These are phyloP conservation scores for Drosophila helvetica DNA, from an alignment of 2,888 invertebrate genomes.

Conservation along the genomic window DNA sequence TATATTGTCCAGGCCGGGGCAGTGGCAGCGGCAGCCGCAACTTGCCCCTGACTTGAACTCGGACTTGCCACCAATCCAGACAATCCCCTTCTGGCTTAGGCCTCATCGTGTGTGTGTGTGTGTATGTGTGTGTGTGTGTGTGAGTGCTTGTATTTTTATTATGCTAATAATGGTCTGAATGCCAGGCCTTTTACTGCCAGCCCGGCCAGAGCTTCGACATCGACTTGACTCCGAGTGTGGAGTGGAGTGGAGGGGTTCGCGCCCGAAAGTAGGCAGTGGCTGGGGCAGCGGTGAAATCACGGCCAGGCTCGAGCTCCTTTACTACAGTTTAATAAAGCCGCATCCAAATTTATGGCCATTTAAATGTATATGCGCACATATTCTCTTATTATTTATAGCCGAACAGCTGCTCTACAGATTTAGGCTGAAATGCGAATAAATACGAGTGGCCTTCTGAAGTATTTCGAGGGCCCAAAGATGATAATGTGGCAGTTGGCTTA, in stretches of 20 bases:
- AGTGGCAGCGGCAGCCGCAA: too few species aligned
- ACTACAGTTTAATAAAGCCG: slow-evolving; percentile 73
- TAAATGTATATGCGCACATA: slow-evolving; percentile 58
- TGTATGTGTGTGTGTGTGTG: slow-evolving; percentile 12
- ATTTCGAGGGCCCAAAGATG: slow-evolving; percentile 48
- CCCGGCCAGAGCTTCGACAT: slow-evolving; percentile 17
- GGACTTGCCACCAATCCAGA: slow-evolving; percentile 20
- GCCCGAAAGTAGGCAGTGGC: slow-evolving; percentile 77
- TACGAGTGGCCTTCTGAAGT: slow-evolving; percentile 49
- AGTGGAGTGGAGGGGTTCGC: slow-evolving; percentile 29
- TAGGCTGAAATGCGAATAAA: slow-evolving; percentile 38
- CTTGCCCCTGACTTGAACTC: slow-evolving; percentile 36
- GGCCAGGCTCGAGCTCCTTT: slow-evolving; percentile 50
- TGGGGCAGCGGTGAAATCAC: slow-evolving; percentile 24
- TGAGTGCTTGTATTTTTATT: slow-evolving; percentile 79
- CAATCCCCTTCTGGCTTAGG: slow-evolving; percentile 30
- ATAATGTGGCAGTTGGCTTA: slow-evolving; percentile 9
- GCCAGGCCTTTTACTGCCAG: slow-evolving; percentile 49
- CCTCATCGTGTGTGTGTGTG: slow-evolving; percentile 23
- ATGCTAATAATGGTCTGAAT: slow-evolving; percentile 82
- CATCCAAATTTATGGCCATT: slow-evolving; percentile 75
- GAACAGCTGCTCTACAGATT: slow-evolving; percentile 65
- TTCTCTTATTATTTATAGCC: slow-evolving; percentile 68
- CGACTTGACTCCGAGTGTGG: slow-evolving; percentile 6
- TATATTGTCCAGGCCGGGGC: slow-evolving; percentile 70